phyloP scores from a whole-genome alignment of 2,888 invertebrate species.

The Eucera pruinosa region DNA sequence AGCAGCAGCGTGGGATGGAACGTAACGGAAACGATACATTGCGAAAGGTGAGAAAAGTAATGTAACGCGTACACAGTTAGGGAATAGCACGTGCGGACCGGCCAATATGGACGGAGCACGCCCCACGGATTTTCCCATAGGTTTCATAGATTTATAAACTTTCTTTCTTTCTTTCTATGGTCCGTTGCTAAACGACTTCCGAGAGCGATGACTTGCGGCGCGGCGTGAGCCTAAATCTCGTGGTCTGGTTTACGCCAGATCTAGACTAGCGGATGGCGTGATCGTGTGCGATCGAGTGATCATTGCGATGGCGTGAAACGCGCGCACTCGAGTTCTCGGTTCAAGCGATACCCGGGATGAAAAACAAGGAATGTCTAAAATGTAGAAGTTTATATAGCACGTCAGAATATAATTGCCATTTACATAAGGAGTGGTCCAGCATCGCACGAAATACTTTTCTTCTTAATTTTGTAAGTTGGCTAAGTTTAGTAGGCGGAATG shows the following conservation, averaged over 20 bases:
- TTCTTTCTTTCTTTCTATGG: constrained; percentile 55
- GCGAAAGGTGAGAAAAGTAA: constrained; percentile 49
- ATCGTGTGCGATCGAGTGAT: constrained; percentile 1
- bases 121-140: constrained; percentile 35
- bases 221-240: too few species aligned
- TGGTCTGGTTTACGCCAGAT: too few species aligned
- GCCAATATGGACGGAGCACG: constrained; percentile 62
- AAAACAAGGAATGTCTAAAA: constrained; percentile 53
- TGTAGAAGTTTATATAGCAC: constrained; percentile 43
- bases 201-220: too few species aligned
- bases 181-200: too few species aligned
- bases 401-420: constrained; percentile 46
- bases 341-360: constrained; percentile 34
- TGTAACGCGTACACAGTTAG: too few species aligned
- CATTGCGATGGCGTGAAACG: constrained; percentile 68
- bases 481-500: constrained; percentile 44
- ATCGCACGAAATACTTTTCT: constrained; percentile 9
- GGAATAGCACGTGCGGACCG: constrained; percentile 55
- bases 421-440: constrained; percentile 42
- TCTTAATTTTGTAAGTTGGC: constrained; percentile 16
- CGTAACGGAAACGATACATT: constrained; percentile 37
- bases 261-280: too few species aligned
- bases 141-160: constrained; percentile 38
- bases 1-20: constrained; percentile 59
- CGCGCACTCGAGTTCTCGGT: constrained; percentile 35